Percentiles rank a stretch among this genome's conserved stretches.
Evolutionary conservation across 2,113 vertebrate species (phyloP).

Genomic region (Spilogale gracilis): DNA sequence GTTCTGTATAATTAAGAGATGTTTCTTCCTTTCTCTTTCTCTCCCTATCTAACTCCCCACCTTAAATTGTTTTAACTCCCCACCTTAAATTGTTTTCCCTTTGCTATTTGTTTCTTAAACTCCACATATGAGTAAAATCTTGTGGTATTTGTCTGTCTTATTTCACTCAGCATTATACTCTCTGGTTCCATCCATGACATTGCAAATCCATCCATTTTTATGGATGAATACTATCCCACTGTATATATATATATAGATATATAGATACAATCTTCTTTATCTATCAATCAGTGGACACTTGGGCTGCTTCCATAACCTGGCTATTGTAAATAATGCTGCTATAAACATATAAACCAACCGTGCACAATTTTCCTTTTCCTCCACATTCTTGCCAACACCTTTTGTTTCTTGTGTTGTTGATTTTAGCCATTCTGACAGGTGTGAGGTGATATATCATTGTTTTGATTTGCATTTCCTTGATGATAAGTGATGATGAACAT

Average conservation of each 20-base stretch:
- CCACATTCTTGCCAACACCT: not conserved
- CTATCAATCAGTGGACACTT: not conserved
- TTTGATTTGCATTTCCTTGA: not conserved
- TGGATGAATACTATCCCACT: not conserved
- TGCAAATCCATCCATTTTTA: not conserved
- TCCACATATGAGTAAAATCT: not conserved
- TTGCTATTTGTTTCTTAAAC: not conserved
- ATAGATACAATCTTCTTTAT: not conserved
- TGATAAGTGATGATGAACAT: not conserved
- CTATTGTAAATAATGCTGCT: not conserved
- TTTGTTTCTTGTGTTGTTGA: not conserved
- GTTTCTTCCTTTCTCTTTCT: not conserved
- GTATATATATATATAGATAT: not conserved
- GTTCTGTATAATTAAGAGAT: not conserved
- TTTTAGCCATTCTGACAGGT: not conserved
- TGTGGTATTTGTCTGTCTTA: not conserved
- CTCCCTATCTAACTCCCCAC: not conserved
- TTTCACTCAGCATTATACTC: not conserved
- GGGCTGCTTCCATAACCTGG: not conserved
- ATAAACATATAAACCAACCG: not conserved
- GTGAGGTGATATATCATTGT: not conserved
- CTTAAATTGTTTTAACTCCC: not conserved
- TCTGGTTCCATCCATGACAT: not conserved
- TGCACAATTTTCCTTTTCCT: not conserved
- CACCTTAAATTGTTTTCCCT: not conserved